Base-by-base conservation (phyloP, 1,140 invertebrate genomes). In the Ganaspis sp. region DNA sequence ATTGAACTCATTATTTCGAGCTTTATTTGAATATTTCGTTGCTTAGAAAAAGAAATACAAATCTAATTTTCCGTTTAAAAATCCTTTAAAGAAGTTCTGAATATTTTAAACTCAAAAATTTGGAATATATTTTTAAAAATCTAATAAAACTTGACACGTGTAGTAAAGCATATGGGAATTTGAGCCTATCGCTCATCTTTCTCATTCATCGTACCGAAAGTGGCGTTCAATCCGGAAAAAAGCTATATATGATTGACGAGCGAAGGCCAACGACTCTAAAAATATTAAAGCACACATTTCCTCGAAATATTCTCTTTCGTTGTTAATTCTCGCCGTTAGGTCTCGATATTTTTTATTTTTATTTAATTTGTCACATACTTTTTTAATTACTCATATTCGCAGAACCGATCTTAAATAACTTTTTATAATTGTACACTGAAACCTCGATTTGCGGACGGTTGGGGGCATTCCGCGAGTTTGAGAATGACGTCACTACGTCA, bases 161-260 rank as follows among this genome's bases (percentile, higher is more conserved):
- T 34, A 49, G 58, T 34, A 37, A 12, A 58, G 45, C 15, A 49
- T 49, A 40, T 21, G 58, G 6, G 64, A 83, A 84, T 81, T 79
- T 49, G 40, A 64, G 34, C 8, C 11, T 54, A 69, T 23, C 26
- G 11, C 70, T 64, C 70, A 71, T 78, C 34, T 69, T 64, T 17
- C 29, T 54, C 49, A 23, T 40, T 74, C 21, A 34, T n/a, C n/a
- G 40, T 17, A 72, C 64, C 49, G n/a, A 69, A 78, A 79, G 79
- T 45, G 77, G 75, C 73, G 80, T 79, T 77, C 80, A 79, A 79
- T 82, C 81, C 77, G 72, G 73, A 78, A 85, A 85, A 82, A 58
- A 72, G 45, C 40, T 9, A 40, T 71, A 72, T 71, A 75, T 87
- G 83, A 87, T 84, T 88, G 85, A 85, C 85, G 77, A 72, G 73